Evolutionary conservation across 2,888 invertebrate genomes (phyloP).

Genomic region (Galeruca laticollis): DNA sequence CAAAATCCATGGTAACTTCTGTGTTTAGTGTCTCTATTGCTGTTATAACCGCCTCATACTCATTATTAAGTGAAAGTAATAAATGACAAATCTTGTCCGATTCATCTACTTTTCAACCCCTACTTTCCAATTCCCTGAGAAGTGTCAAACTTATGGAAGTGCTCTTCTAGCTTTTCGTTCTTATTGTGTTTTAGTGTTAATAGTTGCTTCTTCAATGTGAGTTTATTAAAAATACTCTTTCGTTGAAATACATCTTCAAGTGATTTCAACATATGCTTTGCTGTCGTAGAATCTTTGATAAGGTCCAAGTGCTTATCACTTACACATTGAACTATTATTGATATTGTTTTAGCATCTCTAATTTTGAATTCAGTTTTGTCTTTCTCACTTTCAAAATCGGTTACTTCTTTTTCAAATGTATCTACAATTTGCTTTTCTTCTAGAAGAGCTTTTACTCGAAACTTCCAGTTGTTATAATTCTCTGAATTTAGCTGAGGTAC

Average conservation of each 20-base stretch:
- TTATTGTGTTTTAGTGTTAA: constrained; percentile 46
- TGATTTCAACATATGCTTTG: constrained; percentile 46
- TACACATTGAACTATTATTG: constrained; percentile 49
- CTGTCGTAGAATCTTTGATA: constrained; percentile 45
- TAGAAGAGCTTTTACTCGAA: constrained; percentile 32
- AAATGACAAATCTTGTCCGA: no score
- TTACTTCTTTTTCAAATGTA: constrained; percentile 31
- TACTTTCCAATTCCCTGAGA: constrained; percentile 48
- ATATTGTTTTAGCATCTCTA: constrained; percentile 46
- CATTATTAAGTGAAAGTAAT: no score
- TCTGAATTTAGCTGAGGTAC: not conserved
- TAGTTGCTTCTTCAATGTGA: constrained; percentile 45
- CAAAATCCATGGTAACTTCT: constrained; percentile 49
- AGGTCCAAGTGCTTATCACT: no score
- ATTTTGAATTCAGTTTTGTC: constrained; percentile 17
- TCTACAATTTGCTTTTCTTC: constrained; percentile 34
- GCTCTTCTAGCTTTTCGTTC: constrained; percentile 47
- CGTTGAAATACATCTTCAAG: constrained; percentile 50
- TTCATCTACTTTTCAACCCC: constrained; percentile 50
- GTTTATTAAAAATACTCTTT: constrained; percentile 49
- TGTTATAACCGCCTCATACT: constrained; percentile 50
- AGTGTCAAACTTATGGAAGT: constrained; percentile 52
- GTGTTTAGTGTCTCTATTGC: constrained; percentile 49
- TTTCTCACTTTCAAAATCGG: constrained; percentile 5
- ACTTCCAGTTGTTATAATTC: constrained; percentile 33